A percentile compares a stretch with the other conserved stretches of the same genome.
Evolutionary conservation across 1,140 invertebrate species (phyloP).

Genomic region (Panagrolaimus sp.): DNA sequence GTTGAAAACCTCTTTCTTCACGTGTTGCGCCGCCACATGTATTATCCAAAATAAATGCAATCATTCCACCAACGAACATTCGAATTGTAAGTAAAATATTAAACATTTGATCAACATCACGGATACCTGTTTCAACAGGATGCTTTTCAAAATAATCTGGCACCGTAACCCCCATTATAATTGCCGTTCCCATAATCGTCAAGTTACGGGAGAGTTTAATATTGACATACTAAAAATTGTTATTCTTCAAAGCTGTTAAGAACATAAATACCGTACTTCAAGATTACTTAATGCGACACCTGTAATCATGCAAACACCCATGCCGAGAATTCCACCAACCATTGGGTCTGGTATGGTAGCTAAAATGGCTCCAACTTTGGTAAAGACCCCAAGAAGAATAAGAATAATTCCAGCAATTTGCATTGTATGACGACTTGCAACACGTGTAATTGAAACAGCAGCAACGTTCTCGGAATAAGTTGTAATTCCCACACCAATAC

Average conservation of each 20-base stretch:
- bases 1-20: slow-evolving; percentile 18
- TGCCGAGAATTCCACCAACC: neutral
- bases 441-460: slow-evolving; percentile 9
- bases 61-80: slow-evolving; percentile 60
- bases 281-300: slow-evolving; percentile 7
- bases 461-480: slow-evolving; percentile 18
- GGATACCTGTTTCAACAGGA: neutral
- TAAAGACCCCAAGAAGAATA: slow-evolving; percentile 3
- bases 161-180: slow-evolving; percentile 55
- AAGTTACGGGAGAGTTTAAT: slow-evolving; percentile 52
- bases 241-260: too few species aligned
- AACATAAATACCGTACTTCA: neutral
- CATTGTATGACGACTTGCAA: slow-evolving; percentile 18
- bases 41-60: slow-evolving; percentile 60
- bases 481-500: slow-evolving; percentile 14
- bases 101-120: slow-evolving; percentile 51
- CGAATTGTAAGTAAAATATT: slow-evolving; percentile 57
- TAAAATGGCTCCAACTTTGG: slow-evolving; percentile 13
- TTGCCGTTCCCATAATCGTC: slow-evolving; percentile 54
- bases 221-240: neutral
- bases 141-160: slow-evolving; percentile 34
- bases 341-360: slow-evolving; percentile 9
- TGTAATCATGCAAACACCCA: neutral
- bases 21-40: slow-evolving; percentile 55
- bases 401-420: slow-evolving; percentile 2